Evolutionary conservation across 2,797 vertebrate genomes (phyloP).

Genomic region (Lates japonicus): DNA sequence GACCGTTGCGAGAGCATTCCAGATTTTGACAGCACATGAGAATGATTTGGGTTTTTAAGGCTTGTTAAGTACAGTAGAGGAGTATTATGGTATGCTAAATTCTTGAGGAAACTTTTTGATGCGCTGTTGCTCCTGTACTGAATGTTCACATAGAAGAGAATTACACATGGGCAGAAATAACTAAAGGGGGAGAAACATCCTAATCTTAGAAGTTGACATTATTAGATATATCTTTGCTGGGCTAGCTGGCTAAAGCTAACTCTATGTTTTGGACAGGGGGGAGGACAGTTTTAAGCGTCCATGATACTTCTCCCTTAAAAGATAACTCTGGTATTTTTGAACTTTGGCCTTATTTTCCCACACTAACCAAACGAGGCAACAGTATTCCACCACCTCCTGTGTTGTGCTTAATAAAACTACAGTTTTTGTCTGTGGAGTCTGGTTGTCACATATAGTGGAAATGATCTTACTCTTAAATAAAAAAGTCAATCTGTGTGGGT

Average conservation of each 20-base stretch:
- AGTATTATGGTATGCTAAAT: background rate
- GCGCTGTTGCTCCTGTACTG: background rate
- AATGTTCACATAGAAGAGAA: background rate
- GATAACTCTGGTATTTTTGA: too few relatives aligned
- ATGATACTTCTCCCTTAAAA: slow-evolving; percentile 25
- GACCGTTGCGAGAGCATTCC: slow-evolving; percentile 2
- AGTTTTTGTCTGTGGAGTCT: too few relatives aligned
- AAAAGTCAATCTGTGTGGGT: too few relatives aligned
- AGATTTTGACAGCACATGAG: slow-evolving; percentile 25
- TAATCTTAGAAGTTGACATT: background rate
- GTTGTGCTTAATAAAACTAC: too few relatives aligned
- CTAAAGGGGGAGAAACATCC: background rate
- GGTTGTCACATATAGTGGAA: too few relatives aligned
- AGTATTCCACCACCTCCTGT: too few relatives aligned
- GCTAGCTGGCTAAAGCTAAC: background rate
- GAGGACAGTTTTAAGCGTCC: slow-evolving; percentile 29
- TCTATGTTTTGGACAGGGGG: background rate
- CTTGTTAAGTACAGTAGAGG: slow-evolving; percentile 11
- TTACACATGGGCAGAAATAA: background rate
- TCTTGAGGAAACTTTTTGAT: background rate
- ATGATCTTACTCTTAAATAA: too few relatives aligned
- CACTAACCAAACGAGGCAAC: too few relatives aligned
- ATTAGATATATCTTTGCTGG: background rate
- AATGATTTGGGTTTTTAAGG: background rate
- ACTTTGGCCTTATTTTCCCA: too few relatives aligned